Evolutionary conservation across 2,888 invertebrate species (phyloP), one percentile per base, ranked within the genome.

Genomic region (Boloria euphrosyne): DNA sequence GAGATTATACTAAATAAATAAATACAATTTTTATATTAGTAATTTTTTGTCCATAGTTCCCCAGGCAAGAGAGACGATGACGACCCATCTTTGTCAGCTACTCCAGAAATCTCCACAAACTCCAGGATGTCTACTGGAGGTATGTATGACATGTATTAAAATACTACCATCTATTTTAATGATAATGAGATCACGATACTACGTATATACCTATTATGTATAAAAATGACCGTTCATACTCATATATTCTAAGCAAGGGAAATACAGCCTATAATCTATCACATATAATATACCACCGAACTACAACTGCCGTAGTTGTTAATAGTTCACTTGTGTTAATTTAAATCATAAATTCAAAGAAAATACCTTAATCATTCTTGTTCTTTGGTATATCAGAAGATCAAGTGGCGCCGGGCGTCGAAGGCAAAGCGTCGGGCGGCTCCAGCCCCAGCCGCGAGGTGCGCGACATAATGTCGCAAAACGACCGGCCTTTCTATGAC

Each of bases 401-500:
- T 13, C 49, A 47, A 18, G 59, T 59, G 31, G 84, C 51, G 6
- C 65, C 52, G 64, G 59, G 73, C 60, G 52, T 72, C 54, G 61
- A 70, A 59, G 67, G 55, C 61, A 85, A 74, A 73, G 94, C 95
- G 1, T 97, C 97, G 61, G 96, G 96, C n/a, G 96, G 96, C 14
- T 97, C 97, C 68, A 97, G 97, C 83, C 97, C 98, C 5, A 97
- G 97, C 77, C 93, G 97, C 22, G 98, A 98, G 89, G 98, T 98
- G 22, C 95, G 97, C 81, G 96, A 97, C 89, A 98, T 98, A 74
- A 93, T 98, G 83, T 95, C 95, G 5, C 93, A 95, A 73, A 85
- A 85, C 46, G 73, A 80, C 18, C 51, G 59, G 22, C 68, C 69
- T 50, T 87, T 81, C 75, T 89, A 82, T 73, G 83, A 85, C 71